Conservation (phyloP, 1,140 invertebrate genomes). For the Zaprionus taronus region DNA sequence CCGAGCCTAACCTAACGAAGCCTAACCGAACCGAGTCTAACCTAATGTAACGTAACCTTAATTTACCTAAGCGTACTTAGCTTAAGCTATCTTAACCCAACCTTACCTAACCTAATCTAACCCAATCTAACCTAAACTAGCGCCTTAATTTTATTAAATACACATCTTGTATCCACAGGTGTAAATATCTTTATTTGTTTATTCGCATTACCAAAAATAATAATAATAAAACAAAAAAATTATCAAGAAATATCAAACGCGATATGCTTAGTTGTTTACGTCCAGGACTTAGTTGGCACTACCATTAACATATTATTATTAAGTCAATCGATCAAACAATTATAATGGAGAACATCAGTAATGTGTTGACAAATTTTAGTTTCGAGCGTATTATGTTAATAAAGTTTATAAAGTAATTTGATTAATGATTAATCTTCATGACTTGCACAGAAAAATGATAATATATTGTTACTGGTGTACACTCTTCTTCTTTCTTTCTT, state of each 20-base stretch:
- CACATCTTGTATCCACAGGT: neutral
- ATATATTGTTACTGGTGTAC: constrained; percentile 2
- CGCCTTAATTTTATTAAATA: neutral
- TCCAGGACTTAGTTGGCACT: neutral
- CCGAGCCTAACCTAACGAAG: too few relatives aligned
- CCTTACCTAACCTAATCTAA: too few relatives aligned
- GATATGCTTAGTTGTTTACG: neutral
- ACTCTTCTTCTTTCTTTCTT: constrained; percentile 10
- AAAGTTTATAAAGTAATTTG: neutral
- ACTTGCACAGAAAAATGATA: neutral
- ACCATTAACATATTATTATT: neutral
- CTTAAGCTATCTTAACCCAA: too few relatives aligned
- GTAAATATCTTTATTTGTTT: neutral
- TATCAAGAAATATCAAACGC: too few relatives aligned
- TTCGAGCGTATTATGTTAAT: neutral
- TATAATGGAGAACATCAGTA: neutral
- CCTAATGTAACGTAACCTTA: too few relatives aligned
- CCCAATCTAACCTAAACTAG: too few relatives aligned
- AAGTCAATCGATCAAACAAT: neutral
- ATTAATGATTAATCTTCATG: neutral
- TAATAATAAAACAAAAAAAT: too few relatives aligned
- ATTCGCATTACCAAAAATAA: too few relatives aligned
- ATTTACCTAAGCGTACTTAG: too few relatives aligned
- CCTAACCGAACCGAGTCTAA: too few relatives aligned
- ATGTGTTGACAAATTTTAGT: neutral